Conservation (phyloP, 2,797 vertebrate genomes). For the Hozukius guyotensis region DNA sequence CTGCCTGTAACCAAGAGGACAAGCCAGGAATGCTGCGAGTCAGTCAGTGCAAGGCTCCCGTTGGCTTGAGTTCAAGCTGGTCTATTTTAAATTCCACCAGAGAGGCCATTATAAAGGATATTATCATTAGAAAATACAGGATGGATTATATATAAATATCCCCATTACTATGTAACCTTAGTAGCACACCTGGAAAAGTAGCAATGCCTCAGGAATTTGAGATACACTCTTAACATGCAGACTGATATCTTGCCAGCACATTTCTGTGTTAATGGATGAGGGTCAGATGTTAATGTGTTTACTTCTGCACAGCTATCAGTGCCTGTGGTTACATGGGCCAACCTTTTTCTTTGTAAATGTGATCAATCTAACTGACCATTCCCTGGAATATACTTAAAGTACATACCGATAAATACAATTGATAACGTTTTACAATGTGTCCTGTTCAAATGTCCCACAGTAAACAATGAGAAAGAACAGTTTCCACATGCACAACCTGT, state of each 20-base stretch:
- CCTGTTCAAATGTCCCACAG: neutral
- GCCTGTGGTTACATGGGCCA: neutral
- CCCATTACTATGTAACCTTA: constrained; percentile 5
- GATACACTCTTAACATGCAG: neutral
- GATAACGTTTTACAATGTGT: neutral
- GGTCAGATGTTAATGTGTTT: neutral
- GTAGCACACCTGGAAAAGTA: neutral
- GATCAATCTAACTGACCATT: neutral
- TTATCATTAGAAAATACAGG: constrained; percentile 12
- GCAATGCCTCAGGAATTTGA: neutral
- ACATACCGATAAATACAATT: too few relatives aligned
- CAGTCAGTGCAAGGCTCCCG: constrained; percentile 41
- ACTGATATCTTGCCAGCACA: neutral
- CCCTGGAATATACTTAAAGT: neutral
- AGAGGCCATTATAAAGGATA: neutral
- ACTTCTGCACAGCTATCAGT: neutral
- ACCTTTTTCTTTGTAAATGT: neutral
- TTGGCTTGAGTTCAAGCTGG: constrained; percentile 27
- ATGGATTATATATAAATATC: constrained; percentile 5
- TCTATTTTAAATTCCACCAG: constrained; percentile 37
- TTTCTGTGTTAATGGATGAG: neutral
- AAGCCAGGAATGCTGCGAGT: constrained; percentile 62
- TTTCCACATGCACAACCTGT: neutral
- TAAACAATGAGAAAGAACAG: neutral
- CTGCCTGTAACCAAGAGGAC: constrained; percentile 65